These are phyloP conservation scores for Artibeus jamaicensis DNA, from an alignment of 2,797 vertebrate species.

Conservation along the genomic window DNA sequence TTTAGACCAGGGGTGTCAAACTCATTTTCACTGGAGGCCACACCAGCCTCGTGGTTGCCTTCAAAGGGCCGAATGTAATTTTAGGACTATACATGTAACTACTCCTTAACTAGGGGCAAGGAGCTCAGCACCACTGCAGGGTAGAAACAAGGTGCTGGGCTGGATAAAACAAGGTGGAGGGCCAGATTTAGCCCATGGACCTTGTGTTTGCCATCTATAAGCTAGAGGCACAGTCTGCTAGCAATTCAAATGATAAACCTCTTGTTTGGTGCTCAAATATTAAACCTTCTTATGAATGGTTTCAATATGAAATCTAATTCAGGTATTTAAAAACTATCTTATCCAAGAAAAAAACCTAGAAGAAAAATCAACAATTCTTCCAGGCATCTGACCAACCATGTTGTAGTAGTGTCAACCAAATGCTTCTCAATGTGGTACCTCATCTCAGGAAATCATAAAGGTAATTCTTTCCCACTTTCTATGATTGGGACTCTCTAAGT, in stretches of 20 bases:
- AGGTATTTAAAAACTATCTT: slow-evolving; percentile 18
- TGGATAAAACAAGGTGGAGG: too few species aligned
- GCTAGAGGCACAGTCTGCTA: neutral
- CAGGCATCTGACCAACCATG: slow-evolving; percentile 18
- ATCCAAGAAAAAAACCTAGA: neutral
- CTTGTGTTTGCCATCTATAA: neutral
- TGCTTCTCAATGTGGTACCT: slow-evolving; percentile 41
- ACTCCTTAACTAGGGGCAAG: too few species aligned
- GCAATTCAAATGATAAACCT: neutral
- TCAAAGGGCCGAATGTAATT: too few species aligned
- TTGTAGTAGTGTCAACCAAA: slow-evolving; percentile 11
- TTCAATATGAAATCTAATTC: slow-evolving; percentile 12
- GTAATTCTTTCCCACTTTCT: slow-evolving; percentile 19
- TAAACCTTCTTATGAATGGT: neutral
- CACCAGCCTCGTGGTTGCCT: too few species aligned
- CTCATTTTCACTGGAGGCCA: too few species aligned
- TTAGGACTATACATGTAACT: too few species aligned
- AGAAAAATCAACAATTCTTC: slow-evolving; percentile 5
- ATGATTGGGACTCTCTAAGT: neutral
- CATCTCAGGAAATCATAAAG: slow-evolving; percentile 14
- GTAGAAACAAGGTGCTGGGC: too few species aligned
- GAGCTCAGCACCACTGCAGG: too few species aligned
- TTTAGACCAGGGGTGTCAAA: neutral
- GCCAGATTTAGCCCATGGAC: too few species aligned
- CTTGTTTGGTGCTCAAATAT: neutral